These are phyloP conservation scores for Heterodera carotae DNA, from an alignment of 1,140 invertebrate species.

Conservation along the genomic window DNA sequence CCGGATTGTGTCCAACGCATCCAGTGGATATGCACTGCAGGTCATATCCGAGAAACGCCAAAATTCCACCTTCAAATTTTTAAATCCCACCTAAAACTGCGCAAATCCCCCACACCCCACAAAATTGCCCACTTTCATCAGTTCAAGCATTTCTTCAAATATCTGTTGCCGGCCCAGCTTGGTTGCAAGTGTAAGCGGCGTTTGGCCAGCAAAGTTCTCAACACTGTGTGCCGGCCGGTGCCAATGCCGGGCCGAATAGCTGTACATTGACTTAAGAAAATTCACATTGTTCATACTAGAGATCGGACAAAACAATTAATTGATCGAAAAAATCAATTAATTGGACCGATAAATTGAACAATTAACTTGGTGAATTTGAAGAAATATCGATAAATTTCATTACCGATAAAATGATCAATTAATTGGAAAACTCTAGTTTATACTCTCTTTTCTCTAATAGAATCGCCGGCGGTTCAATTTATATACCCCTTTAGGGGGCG, in stretches of 20 bases:
- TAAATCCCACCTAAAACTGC: background rate
- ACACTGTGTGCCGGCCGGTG: conserved; percentile 86
- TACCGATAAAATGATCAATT: no score
- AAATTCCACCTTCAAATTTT: conserved; percentile 73
- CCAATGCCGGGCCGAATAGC: conserved; percentile 90
- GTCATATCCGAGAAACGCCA: conserved; percentile 99
- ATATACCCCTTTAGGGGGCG: no score
- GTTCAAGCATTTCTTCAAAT: conserved; percentile 94
- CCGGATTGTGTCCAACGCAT: conserved; percentile 89
- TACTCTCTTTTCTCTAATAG: no score
- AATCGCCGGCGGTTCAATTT: no score
- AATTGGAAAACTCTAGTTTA: no score
- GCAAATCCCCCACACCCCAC: conserved; percentile 44
- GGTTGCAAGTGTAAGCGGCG: conserved; percentile 90
- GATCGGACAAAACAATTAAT: no score
- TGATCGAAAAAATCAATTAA: no score
- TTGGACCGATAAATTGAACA: no score
- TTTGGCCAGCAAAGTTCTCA: conserved; percentile 83
- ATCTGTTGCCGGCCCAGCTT: conserved; percentile 90
- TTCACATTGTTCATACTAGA: no score
- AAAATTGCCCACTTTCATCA: conserved; percentile 79
- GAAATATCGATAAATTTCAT: no score
- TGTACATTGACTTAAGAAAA: conserved; percentile 87
- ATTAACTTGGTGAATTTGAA: no score
- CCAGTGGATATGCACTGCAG: conserved; percentile 94